A percentile compares a stretch with the other conserved stretches of the same genome.
phyloP scores from a whole-genome alignment of 35 echinoderm and acorn worm species.

The Chiridota heheva region DNA sequence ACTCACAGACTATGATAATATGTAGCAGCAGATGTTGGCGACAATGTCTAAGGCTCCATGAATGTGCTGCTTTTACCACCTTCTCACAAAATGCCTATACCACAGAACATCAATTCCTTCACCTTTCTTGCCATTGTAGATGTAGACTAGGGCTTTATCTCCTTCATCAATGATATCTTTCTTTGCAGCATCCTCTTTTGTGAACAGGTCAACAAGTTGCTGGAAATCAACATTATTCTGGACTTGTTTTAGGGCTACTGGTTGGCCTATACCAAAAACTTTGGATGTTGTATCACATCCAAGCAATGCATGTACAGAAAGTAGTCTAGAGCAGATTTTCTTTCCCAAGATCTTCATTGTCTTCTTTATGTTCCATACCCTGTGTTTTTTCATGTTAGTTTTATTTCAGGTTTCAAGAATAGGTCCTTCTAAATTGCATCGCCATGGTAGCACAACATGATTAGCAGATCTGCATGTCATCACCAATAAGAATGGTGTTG shows the following conservation, averaged over 20 bases:
- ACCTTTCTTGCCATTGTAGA: slow-evolving; percentile 44
- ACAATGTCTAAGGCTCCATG: slow-evolving; percentile 19
- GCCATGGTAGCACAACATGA: slow-evolving; percentile 42
- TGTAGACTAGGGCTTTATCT: not conserved
- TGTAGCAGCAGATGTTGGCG: slow-evolving; percentile 56
- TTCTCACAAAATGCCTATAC: slow-evolving; percentile 41
- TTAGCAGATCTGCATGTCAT: slow-evolving; percentile 46
- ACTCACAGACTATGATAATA: slow-evolving; percentile 55
- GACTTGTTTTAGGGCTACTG: slow-evolving; percentile 9
- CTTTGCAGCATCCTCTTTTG: not conserved
- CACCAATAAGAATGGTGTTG: slow-evolving; percentile 45
- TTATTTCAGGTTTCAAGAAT: slow-evolving; percentile 46
- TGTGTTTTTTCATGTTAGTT: slow-evolving; percentile 19
- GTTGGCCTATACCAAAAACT: slow-evolving; percentile 47
- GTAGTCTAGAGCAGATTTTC: slow-evolving; percentile 15
- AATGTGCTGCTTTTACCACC: slow-evolving; percentile 25
- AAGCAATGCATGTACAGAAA: slow-evolving; percentile 41
- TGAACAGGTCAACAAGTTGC: slow-evolving; percentile 31
- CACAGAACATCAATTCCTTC: slow-evolving; percentile 23
- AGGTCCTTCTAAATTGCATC: not conserved
- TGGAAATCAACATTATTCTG: slow-evolving; percentile 15
- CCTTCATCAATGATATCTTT: slow-evolving; percentile 21
- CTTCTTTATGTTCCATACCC: slow-evolving; percentile 53
- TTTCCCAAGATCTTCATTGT: not conserved
- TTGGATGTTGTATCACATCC: slow-evolving; percentile 61